Evolutionary conservation across 2,797 vertebrate species (phyloP).

Genomic region (Enoplosus armatus): DNA sequence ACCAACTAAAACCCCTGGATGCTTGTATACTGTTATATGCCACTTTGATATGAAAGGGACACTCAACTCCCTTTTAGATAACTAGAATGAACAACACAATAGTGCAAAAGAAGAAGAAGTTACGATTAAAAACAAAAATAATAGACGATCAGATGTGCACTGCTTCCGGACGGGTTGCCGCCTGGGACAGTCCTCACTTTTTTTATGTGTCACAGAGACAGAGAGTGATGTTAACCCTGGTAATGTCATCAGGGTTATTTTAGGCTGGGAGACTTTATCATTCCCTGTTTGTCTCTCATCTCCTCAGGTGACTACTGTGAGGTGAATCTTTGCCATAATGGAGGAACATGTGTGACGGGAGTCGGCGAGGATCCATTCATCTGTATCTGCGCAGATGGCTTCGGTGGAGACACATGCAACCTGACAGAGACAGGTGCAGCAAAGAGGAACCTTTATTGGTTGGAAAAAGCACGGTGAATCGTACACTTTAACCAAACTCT

Average conservation of each 20-base stretch:
- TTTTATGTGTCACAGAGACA: not conserved
- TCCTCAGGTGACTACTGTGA: slow-evolving; percentile 92
- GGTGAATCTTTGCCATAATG: slow-evolving; percentile 91
- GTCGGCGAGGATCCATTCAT: slow-evolving; percentile 87
- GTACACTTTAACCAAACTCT: fast-evolving
- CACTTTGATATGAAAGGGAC: not conserved
- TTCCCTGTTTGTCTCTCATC: not conserved
- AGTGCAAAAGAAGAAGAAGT: no score
- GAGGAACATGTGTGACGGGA: slow-evolving; percentile 91
- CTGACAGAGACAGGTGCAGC: slow-evolving; percentile 90
- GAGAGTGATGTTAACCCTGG: not conserved
- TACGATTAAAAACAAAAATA: no score
- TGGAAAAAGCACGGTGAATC: fast-evolving
- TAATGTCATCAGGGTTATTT: not conserved
- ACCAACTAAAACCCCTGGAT: not conserved
- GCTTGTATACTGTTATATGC: not conserved
- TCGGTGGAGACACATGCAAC: slow-evolving; percentile 90
- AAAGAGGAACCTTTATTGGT: not conserved
- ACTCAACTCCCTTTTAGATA: no score
- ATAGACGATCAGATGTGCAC: no score
- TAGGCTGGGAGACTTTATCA: not conserved
- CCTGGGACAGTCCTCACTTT: no score
- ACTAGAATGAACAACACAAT: no score
- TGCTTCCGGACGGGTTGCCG: no score
- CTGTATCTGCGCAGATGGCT: slow-evolving; percentile 93